Conservation (phyloP, 1,140 invertebrate species). For the Acromyrmex charruanus region DNA sequence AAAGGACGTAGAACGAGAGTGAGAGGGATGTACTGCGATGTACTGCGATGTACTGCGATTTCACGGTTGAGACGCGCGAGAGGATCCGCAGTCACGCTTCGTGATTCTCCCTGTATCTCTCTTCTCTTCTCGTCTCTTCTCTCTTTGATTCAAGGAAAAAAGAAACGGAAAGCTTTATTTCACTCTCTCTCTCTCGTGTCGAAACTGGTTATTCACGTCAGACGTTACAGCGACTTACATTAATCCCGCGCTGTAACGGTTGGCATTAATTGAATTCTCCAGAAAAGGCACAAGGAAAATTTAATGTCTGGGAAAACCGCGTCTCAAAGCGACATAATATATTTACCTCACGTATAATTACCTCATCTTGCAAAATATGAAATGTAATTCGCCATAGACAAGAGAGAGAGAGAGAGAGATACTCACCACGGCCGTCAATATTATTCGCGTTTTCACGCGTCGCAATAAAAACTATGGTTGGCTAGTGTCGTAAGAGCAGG, state of each 20-base stretch:
- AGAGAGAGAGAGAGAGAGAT: too few relatives aligned
- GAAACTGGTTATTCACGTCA: slow-evolving; percentile 57
- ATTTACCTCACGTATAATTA: not conserved
- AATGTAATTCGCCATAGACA: not conserved
- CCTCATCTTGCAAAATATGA: not conserved
- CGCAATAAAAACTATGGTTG: not conserved
- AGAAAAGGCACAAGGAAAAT: not conserved
- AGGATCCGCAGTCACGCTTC: slow-evolving; percentile 74
- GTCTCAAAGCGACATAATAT: not conserved
- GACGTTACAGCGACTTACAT: slow-evolving; percentile 45
- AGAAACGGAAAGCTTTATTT: slow-evolving; percentile 73
- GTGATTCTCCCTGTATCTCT: slow-evolving; percentile 55
- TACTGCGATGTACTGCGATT: slow-evolving; percentile 38
- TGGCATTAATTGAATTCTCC: slow-evolving; percentile 45
- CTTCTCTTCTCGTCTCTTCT: not conserved
- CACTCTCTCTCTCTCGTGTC: slow-evolving; percentile 51
- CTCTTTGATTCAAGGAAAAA: slow-evolving; percentile 31
- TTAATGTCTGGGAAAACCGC: not conserved
- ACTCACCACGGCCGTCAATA: not conserved
- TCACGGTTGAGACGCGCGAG: slow-evolving; percentile 57
- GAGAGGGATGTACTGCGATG: slow-evolving; percentile 17
- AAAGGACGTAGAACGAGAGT: slow-evolving; percentile 32
- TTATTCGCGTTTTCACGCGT: not conserved
- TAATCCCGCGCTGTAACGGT: slow-evolving; percentile 26
- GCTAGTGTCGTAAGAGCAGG: not conserved